Evolutionary conservation across 2,113 vertebrate species (phyloP).

Genomic region (Candoia aspera): DNA sequence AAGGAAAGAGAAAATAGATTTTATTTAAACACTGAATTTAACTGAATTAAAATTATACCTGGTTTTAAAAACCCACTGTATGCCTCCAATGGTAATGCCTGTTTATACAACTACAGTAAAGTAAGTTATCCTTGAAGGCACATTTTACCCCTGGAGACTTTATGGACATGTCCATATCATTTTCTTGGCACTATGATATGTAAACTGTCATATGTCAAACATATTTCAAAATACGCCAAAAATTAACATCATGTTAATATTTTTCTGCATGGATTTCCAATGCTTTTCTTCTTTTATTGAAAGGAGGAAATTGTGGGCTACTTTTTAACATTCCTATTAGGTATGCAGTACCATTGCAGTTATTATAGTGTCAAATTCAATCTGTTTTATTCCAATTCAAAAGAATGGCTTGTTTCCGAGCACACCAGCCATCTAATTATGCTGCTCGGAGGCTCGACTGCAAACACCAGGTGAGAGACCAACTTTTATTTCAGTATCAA

Average conservation of each 20-base stretch:
- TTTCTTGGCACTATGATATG: not conserved
- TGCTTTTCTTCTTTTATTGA: not conserved
- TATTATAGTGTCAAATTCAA: not conserved
- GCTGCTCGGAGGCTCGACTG: not conserved
- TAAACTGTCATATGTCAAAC: not conserved
- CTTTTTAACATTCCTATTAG: not conserved
- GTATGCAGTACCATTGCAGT: not conserved
- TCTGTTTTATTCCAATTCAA: conserved; percentile 8
- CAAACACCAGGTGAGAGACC: not conserved
- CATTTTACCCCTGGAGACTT: not conserved
- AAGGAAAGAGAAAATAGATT: not conserved
- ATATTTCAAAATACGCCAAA: not conserved
- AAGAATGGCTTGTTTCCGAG: not conserved
- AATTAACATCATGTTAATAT: not conserved
- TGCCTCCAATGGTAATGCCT: not conserved
- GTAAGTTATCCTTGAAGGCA: not conserved
- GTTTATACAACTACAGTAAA: not conserved
- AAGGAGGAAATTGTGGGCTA: not conserved
- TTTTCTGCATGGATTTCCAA: not conserved
- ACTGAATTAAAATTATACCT: not conserved
- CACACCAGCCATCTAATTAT: conserved; percentile 8
- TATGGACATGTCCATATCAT: not conserved
- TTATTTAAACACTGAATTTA: not conserved
- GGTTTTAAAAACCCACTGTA: not conserved
- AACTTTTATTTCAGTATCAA: conserved; percentile 14